Conservation (phyloP, 2,797 vertebrate genomes). For the Bovichtus variegatus region DNA sequence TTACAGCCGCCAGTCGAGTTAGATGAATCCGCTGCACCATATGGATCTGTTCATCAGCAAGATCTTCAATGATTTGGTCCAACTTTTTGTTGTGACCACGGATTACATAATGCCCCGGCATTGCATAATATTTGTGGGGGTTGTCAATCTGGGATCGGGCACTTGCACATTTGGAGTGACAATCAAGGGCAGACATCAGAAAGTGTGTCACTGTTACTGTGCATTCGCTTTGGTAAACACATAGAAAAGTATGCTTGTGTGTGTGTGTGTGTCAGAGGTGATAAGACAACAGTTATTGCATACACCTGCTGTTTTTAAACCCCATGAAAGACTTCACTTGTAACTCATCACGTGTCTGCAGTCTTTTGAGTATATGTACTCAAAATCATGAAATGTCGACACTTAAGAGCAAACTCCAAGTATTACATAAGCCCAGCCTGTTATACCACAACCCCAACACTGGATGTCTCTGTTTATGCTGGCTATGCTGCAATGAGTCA, state of each 20-base stretch:
- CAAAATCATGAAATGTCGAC: constrained; percentile 52
- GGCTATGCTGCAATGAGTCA: constrained; percentile 64
- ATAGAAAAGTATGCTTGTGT: constrained; percentile 3
- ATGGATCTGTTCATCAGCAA: constrained; percentile 28
- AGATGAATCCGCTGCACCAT: constrained; percentile 49
- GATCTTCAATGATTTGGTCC: constrained; percentile 25
- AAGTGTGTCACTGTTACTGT: constrained; percentile 34
- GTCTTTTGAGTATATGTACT: constrained; percentile 19
- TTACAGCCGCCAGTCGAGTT: constrained; percentile 13
- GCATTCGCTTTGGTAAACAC: constrained; percentile 22
- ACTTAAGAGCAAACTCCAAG: constrained; percentile 56
- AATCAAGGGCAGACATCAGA: constrained; percentile 12
- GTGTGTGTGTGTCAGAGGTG: neutral
- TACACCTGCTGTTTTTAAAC: constrained; percentile 32
- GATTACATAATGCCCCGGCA: constrained; percentile 54
- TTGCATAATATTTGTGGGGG: constrained; percentile 62
- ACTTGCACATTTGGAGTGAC: constrained; percentile 26
- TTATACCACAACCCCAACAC: constrained; percentile 50
- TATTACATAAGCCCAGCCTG: constrained; percentile 76
- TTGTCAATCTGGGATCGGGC: constrained; percentile 48
- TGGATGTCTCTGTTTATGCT: constrained; percentile 73
- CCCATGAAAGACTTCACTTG: constrained; percentile 23
- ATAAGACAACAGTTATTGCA: neutral
- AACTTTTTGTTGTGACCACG: constrained; percentile 47
- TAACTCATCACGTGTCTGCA: constrained; percentile 30